Evolutionary conservation across 2,797 vertebrate species (phyloP).

Genomic region (Lycodopsis pacificus): DNA sequence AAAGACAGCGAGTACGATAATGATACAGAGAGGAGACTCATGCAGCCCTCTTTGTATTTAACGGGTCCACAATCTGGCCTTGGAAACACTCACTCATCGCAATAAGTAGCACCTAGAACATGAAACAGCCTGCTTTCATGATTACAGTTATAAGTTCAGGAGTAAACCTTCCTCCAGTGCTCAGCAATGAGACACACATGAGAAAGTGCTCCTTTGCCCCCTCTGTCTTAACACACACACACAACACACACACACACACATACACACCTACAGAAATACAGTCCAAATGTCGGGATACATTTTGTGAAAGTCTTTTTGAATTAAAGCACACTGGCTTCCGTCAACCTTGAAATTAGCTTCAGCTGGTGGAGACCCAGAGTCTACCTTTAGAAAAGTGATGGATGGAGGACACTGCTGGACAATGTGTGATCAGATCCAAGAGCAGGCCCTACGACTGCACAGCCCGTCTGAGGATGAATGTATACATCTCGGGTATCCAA

Average conservation of each 20-base stretch:
- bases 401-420: slow-evolving; percentile 46
- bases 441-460: slow-evolving; percentile 27
- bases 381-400: slow-evolving; percentile 55
- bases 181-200: slow-evolving; percentile 10
- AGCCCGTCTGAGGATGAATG: slow-evolving; percentile 47
- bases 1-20: not conserved
- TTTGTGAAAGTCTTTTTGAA: slow-evolving; percentile 41
- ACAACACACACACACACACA: slow-evolving; percentile 12
- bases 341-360: slow-evolving; percentile 48
- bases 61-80: slow-evolving; percentile 16
- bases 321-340: slow-evolving; percentile 20
- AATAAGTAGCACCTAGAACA: slow-evolving; percentile 39
- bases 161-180: slow-evolving; percentile 17
- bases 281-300: slow-evolving; percentile 11
- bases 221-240: not conserved
- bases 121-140: slow-evolving; percentile 36
- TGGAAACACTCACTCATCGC: slow-evolving; percentile 35
- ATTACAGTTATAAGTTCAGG: slow-evolving; percentile 40
- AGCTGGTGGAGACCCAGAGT: slow-evolving; percentile 29
- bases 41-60: not conserved
- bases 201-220: not conserved
- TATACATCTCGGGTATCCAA: slow-evolving; percentile 60
- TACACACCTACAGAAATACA: slow-evolving; percentile 7
- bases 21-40: slow-evolving; percentile 5
- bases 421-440: slow-evolving; percentile 45